A percentile compares a stretch with the other conserved stretches of the same genome.
Conservation (phyloP, 2,797 vertebrate genomes). For the Platyrinchus mystaceus region DNA sequence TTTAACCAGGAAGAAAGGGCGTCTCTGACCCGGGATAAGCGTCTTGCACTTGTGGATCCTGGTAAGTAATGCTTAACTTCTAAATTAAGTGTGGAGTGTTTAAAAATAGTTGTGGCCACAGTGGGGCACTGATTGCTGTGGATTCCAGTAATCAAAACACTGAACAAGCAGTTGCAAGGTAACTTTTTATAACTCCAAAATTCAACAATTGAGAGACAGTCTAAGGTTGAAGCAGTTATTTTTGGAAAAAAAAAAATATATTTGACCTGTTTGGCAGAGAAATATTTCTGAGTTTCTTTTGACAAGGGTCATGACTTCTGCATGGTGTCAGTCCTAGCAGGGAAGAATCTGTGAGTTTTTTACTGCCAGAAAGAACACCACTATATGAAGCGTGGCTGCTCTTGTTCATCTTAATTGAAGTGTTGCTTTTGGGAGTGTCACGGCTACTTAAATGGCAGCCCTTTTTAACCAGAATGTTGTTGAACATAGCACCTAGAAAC, state of each 20-base stretch:
- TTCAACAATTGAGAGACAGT: background rate
- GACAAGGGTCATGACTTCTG: background rate
- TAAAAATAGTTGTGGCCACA: background rate
- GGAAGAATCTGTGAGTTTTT: background rate
- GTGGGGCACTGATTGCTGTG: background rate
- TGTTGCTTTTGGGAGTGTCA: background rate
- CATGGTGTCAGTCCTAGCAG: background rate
- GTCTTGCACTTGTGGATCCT: slow-evolving; percentile 91
- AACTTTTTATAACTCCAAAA: background rate
- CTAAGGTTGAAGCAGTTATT: background rate
- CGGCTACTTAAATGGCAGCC: background rate
- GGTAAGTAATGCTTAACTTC: slow-evolving; percentile 75
- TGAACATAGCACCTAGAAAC: background rate
- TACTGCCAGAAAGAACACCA: background rate
- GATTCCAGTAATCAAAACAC: background rate
- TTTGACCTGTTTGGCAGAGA: background rate
- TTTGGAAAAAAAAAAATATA: background rate
- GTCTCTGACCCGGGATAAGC: slow-evolving; percentile 92
- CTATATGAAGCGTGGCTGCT: background rate
- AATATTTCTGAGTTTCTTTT: background rate
- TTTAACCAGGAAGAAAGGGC: slow-evolving; percentile 97
- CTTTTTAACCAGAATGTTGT: background rate
- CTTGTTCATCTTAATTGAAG: background rate
- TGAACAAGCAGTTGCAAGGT: background rate
- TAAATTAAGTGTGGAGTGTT: background rate